Evolutionary conservation across 2,113 vertebrate species (phyloP), one percentile per base, ranked within the genome.

Genomic region (Arizona elegans): DNA sequence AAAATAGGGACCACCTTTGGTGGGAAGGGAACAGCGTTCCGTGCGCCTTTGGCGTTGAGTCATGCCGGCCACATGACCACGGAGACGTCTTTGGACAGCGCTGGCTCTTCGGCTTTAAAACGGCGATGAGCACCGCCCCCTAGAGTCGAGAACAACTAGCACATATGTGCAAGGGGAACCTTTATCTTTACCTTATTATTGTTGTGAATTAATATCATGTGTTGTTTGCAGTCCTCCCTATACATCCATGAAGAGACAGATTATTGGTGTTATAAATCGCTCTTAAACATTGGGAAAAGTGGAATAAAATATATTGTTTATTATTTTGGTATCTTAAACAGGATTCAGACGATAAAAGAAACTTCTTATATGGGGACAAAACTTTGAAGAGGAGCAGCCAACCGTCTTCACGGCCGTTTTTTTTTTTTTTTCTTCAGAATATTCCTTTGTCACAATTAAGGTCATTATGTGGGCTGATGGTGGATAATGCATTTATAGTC

Each of bases 351-450:
- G 15, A 1, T 81, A 21, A 38, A 81, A 52, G 2, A 26, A 29
- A 29, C 24, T 50, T 23, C 65, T 17, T n/a, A 5, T 2, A 75
- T 0, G n/a, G 65, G 65, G 29, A 17, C 33, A 38, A 33, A 19
- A 21, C 15, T 81, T 81, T 38, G 33, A 38, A 9, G 70, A 81
- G 15, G 33, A 21, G 70, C 15, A 33, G 70, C 15, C 70, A 75
- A 33, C 29, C 33, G 13, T 15, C 5, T 81, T 38, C 1, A 0
- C 3, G 54, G 3, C 0, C 2, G 6, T 70, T n/a, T 56, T 19
- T 0, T 58, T 58, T 53, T 52, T 9, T 58, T 58, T 23, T 2
- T 15, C 70, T 38, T 81, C 17, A 8, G 33, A 38, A 38, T 81
- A 81, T 81, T n/a, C 12, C 1, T n/a, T 38, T 38, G 70, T 81